These are phyloP conservation scores for Mya arenaria DNA, from an alignment of 1,140 invertebrate genomes.

Conservation along the genomic window DNA sequence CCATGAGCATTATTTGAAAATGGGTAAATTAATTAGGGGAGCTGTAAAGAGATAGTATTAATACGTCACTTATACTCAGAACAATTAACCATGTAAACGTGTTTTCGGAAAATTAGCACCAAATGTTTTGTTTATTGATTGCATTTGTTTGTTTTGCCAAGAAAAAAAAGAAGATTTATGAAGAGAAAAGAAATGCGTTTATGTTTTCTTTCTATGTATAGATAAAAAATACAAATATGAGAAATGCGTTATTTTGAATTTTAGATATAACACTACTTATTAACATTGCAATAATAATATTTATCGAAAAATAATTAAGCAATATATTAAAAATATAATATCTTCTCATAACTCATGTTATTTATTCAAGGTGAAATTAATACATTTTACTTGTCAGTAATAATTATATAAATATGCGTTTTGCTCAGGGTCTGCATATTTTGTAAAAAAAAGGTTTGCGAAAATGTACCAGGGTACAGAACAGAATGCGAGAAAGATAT, in stretches of 20 bases:
- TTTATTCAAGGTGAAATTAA: background rate
- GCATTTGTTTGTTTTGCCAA: background rate
- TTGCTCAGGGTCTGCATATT: background rate
- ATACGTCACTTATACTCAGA: conserved; percentile 3
- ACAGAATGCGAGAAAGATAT: no score
- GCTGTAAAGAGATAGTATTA: conserved; percentile 20
- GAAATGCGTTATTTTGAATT: no score
- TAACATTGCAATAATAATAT: no score
- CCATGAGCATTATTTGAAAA: conserved; percentile 40
- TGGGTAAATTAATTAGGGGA: conserved; percentile 48
- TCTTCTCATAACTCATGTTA: background rate
- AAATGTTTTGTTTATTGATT: conserved; percentile 30
- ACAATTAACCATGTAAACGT: background rate
- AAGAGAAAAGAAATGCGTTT: background rate
- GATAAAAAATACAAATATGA: no score
- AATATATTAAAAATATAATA: background rate
- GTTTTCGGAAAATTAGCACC: background rate
- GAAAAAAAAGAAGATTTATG: background rate
- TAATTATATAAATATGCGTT: background rate
- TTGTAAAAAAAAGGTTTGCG: background rate
- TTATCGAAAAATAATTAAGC: no score
- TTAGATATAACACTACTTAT: no score
- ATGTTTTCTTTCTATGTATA: background rate
- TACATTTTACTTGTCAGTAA: background rate
- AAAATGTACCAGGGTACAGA: background rate